Evolutionary conservation across 2,797 vertebrate species (phyloP).

Genomic region (Dendrocincla tyrannina): DNA sequence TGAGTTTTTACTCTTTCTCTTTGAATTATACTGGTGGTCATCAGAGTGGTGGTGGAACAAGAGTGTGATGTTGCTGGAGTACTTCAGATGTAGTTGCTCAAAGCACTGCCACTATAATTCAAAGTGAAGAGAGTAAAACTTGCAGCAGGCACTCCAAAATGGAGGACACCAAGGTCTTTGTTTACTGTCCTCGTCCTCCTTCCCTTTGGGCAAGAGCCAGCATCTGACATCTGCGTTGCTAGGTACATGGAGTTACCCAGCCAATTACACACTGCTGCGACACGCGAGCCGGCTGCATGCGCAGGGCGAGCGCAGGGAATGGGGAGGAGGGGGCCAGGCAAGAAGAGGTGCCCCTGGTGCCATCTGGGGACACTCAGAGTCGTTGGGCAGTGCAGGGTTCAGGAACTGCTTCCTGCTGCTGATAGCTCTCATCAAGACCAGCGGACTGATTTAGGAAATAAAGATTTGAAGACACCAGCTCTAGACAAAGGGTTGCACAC

Average conservation of each 20-base stretch:
- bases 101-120: constrained; percentile 77
- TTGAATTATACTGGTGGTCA: constrained; percentile 78
- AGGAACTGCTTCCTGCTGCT: not conserved
- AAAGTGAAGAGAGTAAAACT: constrained; percentile 69
- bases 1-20: constrained; percentile 78
- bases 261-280: not conserved
- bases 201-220: constrained; percentile 66
- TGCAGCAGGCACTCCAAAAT: constrained; percentile 69
- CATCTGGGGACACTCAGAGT: not conserved
- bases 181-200: constrained; percentile 68
- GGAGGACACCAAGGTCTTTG: constrained; percentile 69
- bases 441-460: not conserved
- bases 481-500: not conserved
- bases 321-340: not conserved
- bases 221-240: constrained; percentile 58
- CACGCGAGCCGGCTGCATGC: not conserved
- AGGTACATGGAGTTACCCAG: constrained; percentile 26
- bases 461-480: not conserved
- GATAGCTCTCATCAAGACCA: not conserved
- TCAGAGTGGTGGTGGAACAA: constrained; percentile 71
- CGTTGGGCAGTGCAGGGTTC: not conserved
- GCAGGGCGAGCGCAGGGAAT: not conserved
- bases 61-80: constrained; percentile 63
- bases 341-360: not conserved
- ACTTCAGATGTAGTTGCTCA: constrained; percentile 75